Conservation (phyloP, 2,797 vertebrate species). For the Poeciliopsis presidionis region DNA sequence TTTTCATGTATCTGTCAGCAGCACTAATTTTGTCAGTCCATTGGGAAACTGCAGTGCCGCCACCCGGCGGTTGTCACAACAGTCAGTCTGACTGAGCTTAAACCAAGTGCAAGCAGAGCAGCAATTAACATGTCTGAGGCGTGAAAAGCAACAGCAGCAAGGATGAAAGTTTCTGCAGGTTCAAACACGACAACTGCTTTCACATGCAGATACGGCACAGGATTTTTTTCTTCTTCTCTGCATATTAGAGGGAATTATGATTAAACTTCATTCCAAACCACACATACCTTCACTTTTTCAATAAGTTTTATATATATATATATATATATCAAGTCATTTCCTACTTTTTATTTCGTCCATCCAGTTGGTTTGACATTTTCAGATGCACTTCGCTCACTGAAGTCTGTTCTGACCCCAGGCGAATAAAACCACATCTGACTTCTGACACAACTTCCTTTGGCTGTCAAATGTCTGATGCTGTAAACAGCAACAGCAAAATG, state of each 20-base stretch:
- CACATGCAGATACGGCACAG: neutral
- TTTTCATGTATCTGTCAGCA: neutral
- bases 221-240: neutral
- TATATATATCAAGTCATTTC: neutral
- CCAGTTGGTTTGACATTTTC: slow-evolving; percentile 46
- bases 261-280: neutral
- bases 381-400: neutral
- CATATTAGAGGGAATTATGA: slow-evolving; percentile 10
- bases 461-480: neutral
- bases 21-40: neutral
- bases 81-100: slow-evolving; percentile 6
- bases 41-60: neutral
- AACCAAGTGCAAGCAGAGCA: slow-evolving; percentile 5
- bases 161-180: slow-evolving; percentile 25
- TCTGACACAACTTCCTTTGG: slow-evolving; percentile 3
- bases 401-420: slow-evolving; percentile 2
- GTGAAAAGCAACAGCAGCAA: slow-evolving; percentile 25
- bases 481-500: neutral
- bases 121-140: slow-evolving; percentile 22
- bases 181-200: slow-evolving; percentile 12
- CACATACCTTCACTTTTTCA: neutral
- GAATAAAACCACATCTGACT: slow-evolving; percentile 19
- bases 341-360: slow-evolving; percentile 6
- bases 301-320: neutral
- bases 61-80: slow-evolving; percentile 9